A percentile compares a stretch with the other conserved stretches of the same genome.
Conservation (phyloP, 2,113 vertebrate genomes). For the Dolichotis patagonum region DNA sequence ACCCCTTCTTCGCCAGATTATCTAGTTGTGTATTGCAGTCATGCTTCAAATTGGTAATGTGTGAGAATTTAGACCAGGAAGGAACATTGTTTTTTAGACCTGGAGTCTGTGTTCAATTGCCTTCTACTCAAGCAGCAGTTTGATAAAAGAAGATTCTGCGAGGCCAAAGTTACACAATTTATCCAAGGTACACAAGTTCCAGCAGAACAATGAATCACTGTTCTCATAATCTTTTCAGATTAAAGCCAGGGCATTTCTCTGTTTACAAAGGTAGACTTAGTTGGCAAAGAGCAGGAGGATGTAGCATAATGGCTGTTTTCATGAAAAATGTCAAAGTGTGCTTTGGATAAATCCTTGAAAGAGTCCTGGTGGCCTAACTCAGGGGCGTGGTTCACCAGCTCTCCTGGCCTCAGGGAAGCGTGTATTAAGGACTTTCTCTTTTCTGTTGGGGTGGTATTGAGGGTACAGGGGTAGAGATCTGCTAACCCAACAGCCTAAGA, state of each 20-base stretch:
- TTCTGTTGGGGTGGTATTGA: background rate
- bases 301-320: background rate
- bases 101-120: background rate
- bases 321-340: background rate
- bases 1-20: background rate
- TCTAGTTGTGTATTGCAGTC: background rate
- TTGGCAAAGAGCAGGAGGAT: slow-evolving; percentile 58
- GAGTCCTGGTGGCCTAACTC: background rate
- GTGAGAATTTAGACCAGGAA: background rate
- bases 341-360: slow-evolving; percentile 27
- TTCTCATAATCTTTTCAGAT: slow-evolving; percentile 49
- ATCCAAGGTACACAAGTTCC: background rate
- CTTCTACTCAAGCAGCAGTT: background rate
- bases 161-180: slow-evolving; percentile 23
- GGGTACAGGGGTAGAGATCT: background rate
- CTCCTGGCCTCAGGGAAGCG: background rate
- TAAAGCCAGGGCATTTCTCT: slow-evolving; percentile 35
- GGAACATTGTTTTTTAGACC: background rate
- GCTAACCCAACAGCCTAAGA: background rate
- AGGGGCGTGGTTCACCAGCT: background rate
- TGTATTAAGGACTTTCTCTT: background rate
- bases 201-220: slow-evolving; percentile 58
- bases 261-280: slow-evolving; percentile 52
- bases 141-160: background rate
- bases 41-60: background rate